Conservation (phyloP, 2,888 invertebrate species). For the Coelopa pilipes region DNA sequence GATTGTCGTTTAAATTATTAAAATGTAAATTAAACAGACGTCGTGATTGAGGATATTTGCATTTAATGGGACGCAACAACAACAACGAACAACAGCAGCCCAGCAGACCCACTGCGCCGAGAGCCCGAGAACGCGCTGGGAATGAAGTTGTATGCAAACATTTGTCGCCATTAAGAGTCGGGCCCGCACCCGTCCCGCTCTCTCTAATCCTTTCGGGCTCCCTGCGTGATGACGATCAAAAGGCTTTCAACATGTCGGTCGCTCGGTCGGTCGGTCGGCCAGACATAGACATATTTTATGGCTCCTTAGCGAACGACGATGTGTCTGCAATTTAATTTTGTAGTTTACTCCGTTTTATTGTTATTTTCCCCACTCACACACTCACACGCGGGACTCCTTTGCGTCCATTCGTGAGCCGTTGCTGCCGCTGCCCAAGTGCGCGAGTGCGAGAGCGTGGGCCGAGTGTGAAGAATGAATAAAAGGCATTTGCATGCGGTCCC, state of each 20-base stretch:
- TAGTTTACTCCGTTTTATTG: constrained; percentile 17
- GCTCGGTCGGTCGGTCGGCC: not conserved
- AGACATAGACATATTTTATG: constrained; percentile 22
- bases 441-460: not conserved
- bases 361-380: not conserved
- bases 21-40: not conserved
- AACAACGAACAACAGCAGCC: no score
- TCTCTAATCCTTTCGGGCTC: not conserved
- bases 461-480: constrained; percentile 24
- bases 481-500: constrained; percentile 10
- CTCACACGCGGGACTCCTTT: not conserved
- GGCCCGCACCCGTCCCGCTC: not conserved
- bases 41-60: no score
- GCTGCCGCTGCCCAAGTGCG: not conserved
- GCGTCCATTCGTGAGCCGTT: not conserved
- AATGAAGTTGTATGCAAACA: not conserved
- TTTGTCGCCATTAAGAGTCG: constrained; percentile 3
- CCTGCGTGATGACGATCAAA: not conserved
- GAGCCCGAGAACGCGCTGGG: no score
- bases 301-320: constrained; percentile 14
- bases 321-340: constrained; percentile 11
- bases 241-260: not conserved
- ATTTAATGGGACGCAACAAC: no score
- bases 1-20: constrained; percentile 14
- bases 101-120: no score